phyloP scores from a whole-genome alignment of 2,888 invertebrate species.

The Pandemis heparana region DNA sequence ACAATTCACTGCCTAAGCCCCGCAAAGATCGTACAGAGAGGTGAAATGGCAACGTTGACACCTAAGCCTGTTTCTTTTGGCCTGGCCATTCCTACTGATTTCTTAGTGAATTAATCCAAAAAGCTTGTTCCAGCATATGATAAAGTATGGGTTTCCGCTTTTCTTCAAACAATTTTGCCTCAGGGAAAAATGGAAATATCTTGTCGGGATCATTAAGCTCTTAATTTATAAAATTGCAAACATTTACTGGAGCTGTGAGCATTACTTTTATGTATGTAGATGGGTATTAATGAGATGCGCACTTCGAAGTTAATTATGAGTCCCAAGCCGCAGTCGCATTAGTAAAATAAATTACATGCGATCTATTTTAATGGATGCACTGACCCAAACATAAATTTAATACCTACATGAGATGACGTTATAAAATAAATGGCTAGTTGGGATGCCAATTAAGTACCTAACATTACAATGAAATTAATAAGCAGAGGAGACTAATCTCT shows the following conservation, averaged over 20 bases:
- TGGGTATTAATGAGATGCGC: constrained; percentile 23
- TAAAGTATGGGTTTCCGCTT: not conserved
- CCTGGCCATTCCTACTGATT: not conserved
- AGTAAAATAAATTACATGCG: constrained; percentile 40
- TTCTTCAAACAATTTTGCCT: not conserved
- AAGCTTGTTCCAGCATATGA: not conserved
- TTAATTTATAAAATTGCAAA: constrained; percentile 9
- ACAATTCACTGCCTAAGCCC: no score
- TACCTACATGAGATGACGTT: constrained; percentile 1
- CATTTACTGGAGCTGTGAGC: not conserved
- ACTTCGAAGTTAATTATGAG: constrained; percentile 37
- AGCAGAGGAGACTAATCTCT: no score
- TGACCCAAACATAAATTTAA: constrained; percentile 25
- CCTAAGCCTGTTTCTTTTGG: not conserved
- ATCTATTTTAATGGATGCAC: constrained; percentile 39
- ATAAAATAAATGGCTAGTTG: not conserved
- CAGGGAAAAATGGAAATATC: no score
- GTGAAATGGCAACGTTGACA: no score
- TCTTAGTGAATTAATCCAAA: not conserved
- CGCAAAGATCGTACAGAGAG: no score
- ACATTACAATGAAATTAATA: no score
- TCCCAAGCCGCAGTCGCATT: constrained; percentile 35
- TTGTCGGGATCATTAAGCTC: not conserved
- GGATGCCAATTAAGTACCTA: no score
- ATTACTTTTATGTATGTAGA: constrained; percentile 26